These are phyloP conservation scores for Sebastes steindachneri DNA, from an alignment of 2,797 vertebrate species.

Conservation along the genomic window DNA sequence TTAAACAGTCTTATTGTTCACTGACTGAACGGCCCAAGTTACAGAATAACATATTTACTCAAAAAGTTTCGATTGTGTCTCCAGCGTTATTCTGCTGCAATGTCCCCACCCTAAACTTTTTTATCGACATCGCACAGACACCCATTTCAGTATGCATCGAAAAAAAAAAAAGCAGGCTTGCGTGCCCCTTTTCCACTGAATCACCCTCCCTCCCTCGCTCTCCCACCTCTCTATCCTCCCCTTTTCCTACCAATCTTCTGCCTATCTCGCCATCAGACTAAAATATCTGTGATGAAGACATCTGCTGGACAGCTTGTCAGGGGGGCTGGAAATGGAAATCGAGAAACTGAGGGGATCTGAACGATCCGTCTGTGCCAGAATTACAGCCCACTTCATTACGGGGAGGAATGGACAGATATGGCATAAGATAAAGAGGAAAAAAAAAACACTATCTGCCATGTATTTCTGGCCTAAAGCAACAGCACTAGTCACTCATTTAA, in stretches of 20 bases:
- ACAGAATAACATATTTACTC: conserved; percentile 15
- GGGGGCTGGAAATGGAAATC: conserved; percentile 75
- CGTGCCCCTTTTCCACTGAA: conserved; percentile 29
- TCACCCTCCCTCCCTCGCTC: conserved; percentile 21
- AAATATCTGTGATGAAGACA: conserved; percentile 80
- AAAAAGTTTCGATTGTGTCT: conserved; percentile 31
- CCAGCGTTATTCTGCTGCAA: conserved; percentile 19
- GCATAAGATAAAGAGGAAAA: conserved; percentile 49
- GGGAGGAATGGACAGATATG: conserved; percentile 58
- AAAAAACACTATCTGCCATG: conserved; percentile 37
- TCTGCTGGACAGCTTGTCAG: conserved; percentile 78
- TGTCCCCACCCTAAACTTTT: conserved; percentile 30
- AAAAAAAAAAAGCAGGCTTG: conserved; percentile 55
- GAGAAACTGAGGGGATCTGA: conserved; percentile 76
- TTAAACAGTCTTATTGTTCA: conserved; percentile 30
- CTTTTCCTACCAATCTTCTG: conserved; percentile 53
- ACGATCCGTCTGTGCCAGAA: conserved; percentile 72
- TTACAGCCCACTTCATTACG: conserved; percentile 77
- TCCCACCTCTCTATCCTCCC: conserved; percentile 11
- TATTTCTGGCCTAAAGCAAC: conserved; percentile 44
- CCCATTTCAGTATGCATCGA: conserved; percentile 30
- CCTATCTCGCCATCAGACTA: conserved; percentile 74
- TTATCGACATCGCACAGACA: conserved; percentile 39
- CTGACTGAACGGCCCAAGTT: neutral
- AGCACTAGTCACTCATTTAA: conserved; percentile 37